A percentile compares a stretch with the other conserved stretches of the same genome.
These are phyloP conservation scores for Agrotis clavis DNA, from an alignment of 2,888 invertebrate genomes.

Conservation along the genomic window DNA sequence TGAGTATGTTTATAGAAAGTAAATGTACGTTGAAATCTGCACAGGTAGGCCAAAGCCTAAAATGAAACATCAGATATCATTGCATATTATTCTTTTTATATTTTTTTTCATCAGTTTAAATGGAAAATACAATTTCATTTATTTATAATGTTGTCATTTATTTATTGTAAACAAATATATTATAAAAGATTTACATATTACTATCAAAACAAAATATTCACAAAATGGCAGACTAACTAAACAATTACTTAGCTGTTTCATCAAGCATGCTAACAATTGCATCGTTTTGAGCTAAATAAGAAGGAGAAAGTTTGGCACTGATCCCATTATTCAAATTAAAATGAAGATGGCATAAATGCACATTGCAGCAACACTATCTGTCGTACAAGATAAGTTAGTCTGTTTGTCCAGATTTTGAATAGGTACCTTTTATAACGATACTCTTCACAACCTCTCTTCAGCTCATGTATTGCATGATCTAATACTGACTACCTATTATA, in stretches of 20 bases:
- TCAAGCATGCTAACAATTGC: constrained; percentile 91
- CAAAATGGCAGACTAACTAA: constrained; percentile 92
- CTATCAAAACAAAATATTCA: constrained; percentile 92
- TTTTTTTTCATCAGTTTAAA: constrained; percentile 91
- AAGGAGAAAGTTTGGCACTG: constrained; percentile 91
- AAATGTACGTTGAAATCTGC: not conserved
- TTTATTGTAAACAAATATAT: constrained; percentile 91
- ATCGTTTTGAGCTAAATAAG: constrained; percentile 91
- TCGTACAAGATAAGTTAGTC: constrained; percentile 87
- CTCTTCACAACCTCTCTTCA: constrained; percentile 89
- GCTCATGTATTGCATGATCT: constrained; percentile 85
- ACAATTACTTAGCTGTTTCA: constrained; percentile 89
- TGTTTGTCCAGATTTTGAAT: constrained; percentile 89
- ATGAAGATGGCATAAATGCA: constrained; percentile 90
- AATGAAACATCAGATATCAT: constrained; percentile 88
- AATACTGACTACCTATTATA: constrained; percentile 83
- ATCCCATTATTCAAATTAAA: constrained; percentile 89
- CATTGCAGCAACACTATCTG: constrained; percentile 88
- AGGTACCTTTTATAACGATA: constrained; percentile 91
- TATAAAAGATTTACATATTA: constrained; percentile 92
- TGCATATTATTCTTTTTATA: constrained; percentile 92
- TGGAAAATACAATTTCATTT: constrained; percentile 91
- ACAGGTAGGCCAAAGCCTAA: constrained; percentile 46
- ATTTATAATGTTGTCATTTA: constrained; percentile 91
- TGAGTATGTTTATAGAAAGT: not conserved